Base-by-base conservation (phyloP, 2,888 invertebrate genomes). In the Eupithecia insigniata region DNA sequence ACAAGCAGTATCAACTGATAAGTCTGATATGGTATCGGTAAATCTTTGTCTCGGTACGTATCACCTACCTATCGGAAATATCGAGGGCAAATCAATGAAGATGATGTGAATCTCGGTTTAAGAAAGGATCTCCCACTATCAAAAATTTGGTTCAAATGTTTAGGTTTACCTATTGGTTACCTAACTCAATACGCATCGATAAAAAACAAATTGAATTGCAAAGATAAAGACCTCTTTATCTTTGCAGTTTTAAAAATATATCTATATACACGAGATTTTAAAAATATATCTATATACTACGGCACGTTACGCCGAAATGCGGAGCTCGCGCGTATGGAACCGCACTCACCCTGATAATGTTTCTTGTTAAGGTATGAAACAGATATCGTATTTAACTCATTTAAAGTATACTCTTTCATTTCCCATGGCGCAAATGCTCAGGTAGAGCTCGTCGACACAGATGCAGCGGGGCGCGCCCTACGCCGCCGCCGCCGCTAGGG, bases 1-100 rank as follows among this genome's bases (percentile, higher is more conserved):
- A 65, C 28, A 8, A 64, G 14, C 67, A 65, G 46, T 77, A 79
- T 77, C 79, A 67, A 2, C 58, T 51, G 78, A 76, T 77, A 79
- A 65, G 65, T 46, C 18, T 61, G 78, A 78, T 77, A 79, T 26
- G 66, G 3, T 73, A 77, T 77, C 73, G 60, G 62, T 18, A 74
- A 72, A 74, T 76, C 72, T 67, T 71, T 10, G 69, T 65, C 62
- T 18, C 66, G 58, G 32, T 64, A 30, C 69, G 67, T 62, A 46
- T 70, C 66, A 7, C 26, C 1, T 32, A 18, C 32, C 18, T 65
- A 64, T 64, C 26, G 70, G 73, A 73, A 73, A 67, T 61, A 76
- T 75, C 61, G 76, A 77, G 70, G 34, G 70, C 34, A 36, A 69
- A 36, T 55, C 46, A n/a, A 71, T 71, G 34, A 28, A 60, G 60